Conservation (phyloP, 2,797 vertebrate genomes). For the Mormyrops boulengeri region DNA sequence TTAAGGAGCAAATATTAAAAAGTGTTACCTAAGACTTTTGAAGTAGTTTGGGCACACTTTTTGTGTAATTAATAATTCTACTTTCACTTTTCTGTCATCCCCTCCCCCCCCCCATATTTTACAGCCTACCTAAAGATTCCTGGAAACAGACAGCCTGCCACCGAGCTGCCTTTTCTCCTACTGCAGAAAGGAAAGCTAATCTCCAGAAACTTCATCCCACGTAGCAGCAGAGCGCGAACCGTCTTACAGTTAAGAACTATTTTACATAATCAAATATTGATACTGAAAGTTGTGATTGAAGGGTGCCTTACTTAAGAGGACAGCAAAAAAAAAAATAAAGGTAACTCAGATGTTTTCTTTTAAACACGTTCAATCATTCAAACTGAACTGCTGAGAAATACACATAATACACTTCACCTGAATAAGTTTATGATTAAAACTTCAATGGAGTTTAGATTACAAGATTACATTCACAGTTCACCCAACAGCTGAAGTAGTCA, state of each 20-base stretch:
- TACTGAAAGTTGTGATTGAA: neutral
- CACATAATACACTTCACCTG: neutral
- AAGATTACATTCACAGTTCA: neutral
- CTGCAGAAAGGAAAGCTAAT: neutral
- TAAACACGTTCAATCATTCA: neutral
- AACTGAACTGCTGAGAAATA: neutral
- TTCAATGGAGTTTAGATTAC: neutral
- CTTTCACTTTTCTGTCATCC: neutral
- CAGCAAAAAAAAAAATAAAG: neutral
- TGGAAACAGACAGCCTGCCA: neutral
- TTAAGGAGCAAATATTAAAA: neutral
- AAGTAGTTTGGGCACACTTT: neutral
- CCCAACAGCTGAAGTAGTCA: neutral
- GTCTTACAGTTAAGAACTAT: neutral
- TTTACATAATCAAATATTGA: neutral
- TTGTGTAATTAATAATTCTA: neutral
- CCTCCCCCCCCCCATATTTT: neutral
- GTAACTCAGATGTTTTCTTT: neutral
- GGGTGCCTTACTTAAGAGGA: neutral
- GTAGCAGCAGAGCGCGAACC: neutral
- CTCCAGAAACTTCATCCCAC: neutral
- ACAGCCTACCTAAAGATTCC: neutral
- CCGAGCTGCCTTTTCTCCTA: neutral
- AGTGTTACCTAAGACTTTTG: neutral
- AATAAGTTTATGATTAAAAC: neutral